A percentile compares a stretch with the other conserved stretches of the same genome.
Conservation (phyloP, 2,888 invertebrate species). For the Agrochola lota region DNA sequence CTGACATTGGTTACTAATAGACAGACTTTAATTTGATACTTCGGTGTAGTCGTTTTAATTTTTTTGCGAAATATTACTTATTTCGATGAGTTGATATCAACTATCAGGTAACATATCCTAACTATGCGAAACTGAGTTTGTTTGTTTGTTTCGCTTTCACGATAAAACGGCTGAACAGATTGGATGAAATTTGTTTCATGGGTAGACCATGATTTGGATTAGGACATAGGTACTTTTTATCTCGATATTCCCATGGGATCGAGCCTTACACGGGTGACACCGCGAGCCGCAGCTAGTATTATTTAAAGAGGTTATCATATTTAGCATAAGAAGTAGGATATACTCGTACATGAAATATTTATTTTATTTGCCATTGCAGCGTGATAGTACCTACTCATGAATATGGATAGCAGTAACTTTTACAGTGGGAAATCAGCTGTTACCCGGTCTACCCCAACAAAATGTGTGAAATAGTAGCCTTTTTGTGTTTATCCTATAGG, state of each 20-base stretch:
- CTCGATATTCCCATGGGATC: too few relatives aligned
- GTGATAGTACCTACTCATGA: not conserved
- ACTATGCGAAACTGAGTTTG: too few relatives aligned
- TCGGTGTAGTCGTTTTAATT: not conserved
- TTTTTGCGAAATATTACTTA: not conserved
- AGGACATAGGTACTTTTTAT: too few relatives aligned
- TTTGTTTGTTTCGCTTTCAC: too few relatives aligned
- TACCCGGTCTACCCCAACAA: not conserved
- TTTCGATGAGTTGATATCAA: not conserved
- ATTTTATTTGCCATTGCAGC: not conserved
- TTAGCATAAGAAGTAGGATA: not conserved
- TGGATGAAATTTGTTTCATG: too few relatives aligned
- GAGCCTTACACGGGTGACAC: too few relatives aligned
- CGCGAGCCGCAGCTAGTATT: too few relatives aligned
- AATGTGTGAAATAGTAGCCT: not conserved
- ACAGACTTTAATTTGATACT: not conserved
- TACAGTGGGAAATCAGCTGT: not conserved
- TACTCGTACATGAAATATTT: not conserved
- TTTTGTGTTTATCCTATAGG: not conserved
- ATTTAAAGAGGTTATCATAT: not conserved
- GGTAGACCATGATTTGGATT: too few relatives aligned
- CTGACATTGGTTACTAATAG: constrained; percentile 70
- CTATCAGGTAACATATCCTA: too few relatives aligned
- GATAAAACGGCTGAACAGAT: too few relatives aligned
- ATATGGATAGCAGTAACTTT: too few relatives aligned